Conservation (phyloP, 2,113 vertebrate genomes). For the Meriones unguiculatus region DNA sequence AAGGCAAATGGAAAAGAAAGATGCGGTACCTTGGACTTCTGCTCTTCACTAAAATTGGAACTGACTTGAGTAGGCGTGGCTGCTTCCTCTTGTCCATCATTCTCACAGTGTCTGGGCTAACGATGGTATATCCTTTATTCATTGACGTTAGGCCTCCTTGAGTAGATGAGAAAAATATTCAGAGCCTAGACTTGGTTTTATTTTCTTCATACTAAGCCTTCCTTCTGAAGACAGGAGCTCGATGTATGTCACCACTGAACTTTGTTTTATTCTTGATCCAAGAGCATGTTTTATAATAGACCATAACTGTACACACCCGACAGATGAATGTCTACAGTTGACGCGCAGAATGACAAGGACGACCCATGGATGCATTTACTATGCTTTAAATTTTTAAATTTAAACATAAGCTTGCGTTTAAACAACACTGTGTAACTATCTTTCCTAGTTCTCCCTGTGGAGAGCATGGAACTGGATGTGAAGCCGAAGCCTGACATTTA, state of each 20-base stretch:
- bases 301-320: not conserved
- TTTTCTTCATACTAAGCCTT: not conserved
- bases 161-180: not conserved
- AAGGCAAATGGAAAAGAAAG: not conserved
- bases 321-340: not conserved
- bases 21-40: not conserved
- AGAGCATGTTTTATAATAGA: slow-evolving; percentile 15
- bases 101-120: not conserved
- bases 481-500: not conserved
- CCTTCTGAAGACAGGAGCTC: slow-evolving; percentile 19
- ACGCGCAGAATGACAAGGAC: not conserved
- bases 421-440: not conserved
- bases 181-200: not conserved
- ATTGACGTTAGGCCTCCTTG: not conserved
- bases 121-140: not conserved
- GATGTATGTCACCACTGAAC: not conserved
- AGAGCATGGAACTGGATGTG: not conserved
- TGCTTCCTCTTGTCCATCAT: not conserved
- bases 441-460: not conserved
- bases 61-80: not conserved
- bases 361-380: not conserved
- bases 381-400: not conserved
- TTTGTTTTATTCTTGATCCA: not conserved
- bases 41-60: not conserved
- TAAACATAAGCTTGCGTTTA: slow-evolving; percentile 20